These are phyloP conservation scores for Todiramphus saurophagus DNA, from an alignment of 2,113 vertebrate genomes.

Conservation along the genomic window DNA sequence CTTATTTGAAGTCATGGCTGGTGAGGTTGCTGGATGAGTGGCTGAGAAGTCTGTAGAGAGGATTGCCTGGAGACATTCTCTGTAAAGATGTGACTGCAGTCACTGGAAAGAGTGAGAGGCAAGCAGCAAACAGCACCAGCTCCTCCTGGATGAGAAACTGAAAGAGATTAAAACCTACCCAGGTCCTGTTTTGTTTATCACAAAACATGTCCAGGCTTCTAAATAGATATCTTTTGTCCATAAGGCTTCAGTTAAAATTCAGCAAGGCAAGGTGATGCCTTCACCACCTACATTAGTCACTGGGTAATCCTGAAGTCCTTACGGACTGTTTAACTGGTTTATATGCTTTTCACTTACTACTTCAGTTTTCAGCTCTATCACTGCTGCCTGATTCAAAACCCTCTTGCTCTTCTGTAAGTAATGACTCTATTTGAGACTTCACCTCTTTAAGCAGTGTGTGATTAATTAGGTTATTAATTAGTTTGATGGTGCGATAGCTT, in stretches of 20 bases:
- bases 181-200: neutral
- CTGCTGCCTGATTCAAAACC: neutral
- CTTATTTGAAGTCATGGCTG: neutral
- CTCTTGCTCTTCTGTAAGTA: neutral
- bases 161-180: neutral
- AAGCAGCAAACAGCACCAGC: neutral
- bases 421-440: neutral
- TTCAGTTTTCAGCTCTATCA: neutral
- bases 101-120: neutral
- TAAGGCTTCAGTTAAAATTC: neutral
- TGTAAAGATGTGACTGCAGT: neutral
- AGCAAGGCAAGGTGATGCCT: neutral
- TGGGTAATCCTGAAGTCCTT: neutral
- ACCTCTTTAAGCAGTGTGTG: neutral
- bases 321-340: neutral
- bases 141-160: neutral
- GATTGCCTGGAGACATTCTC: neutral
- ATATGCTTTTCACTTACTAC: neutral
- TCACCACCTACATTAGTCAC: neutral
- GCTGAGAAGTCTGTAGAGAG: neutral
- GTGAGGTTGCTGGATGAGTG: neutral
- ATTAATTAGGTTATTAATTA: neutral
- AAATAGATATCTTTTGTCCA: neutral
- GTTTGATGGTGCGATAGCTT: neutral
- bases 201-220: neutral